Conservation (phyloP, 2,113 vertebrate genomes). For the Menura novaehollandiae region DNA sequence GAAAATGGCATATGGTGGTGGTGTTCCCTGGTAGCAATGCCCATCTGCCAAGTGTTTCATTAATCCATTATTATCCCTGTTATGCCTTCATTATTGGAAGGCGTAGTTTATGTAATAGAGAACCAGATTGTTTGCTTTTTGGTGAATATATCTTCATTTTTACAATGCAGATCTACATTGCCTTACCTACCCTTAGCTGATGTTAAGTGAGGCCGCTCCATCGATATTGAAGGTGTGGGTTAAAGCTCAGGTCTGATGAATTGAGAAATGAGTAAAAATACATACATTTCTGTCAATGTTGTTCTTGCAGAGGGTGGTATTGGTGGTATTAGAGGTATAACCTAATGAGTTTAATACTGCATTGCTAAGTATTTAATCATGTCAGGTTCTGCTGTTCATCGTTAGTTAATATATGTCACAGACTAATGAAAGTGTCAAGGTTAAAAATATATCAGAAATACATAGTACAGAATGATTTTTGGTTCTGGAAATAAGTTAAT, state of each 20-base stretch:
- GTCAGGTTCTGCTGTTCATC: conserved; percentile 26
- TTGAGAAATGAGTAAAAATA: background rate
- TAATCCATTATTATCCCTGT: background rate
- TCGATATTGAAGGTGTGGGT: background rate
- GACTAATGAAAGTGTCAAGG: conserved; percentile 60
- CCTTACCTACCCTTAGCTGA: background rate
- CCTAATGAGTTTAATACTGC: conserved; percentile 40
- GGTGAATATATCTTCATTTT: background rate
- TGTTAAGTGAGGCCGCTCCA: background rate
- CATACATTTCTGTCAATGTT: background rate
- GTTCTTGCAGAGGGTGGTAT: conserved; percentile 15
- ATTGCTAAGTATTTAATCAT: conserved; percentile 45
- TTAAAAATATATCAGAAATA: conserved; percentile 40
- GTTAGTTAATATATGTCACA: conserved; percentile 42
- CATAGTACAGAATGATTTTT: background rate
- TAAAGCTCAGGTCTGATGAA: background rate
- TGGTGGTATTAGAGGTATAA: background rate
- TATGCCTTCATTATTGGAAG: background rate
- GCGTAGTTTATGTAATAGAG: background rate
- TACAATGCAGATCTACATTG: accelerated
- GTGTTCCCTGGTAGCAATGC: background rate
- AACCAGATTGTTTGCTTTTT: background rate
- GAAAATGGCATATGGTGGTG: background rate
- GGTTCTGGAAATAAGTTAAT: background rate
- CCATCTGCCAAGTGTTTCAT: background rate